Evolutionary conservation across 2,113 vertebrate genomes (phyloP).

Genomic region (Lophura nycthemera): DNA sequence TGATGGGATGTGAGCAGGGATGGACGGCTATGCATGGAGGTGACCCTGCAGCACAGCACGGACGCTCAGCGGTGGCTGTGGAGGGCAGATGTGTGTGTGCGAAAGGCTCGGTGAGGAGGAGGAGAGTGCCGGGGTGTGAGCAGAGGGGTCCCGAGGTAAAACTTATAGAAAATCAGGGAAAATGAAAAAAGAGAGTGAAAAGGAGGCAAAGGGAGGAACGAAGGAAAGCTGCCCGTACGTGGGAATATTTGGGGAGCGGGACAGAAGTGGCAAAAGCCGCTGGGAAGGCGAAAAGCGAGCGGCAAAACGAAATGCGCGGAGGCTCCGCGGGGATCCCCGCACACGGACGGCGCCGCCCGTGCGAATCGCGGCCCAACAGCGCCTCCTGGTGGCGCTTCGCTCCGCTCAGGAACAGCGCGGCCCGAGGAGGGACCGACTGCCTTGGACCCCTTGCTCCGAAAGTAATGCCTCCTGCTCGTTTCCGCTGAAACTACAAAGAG

Average conservation of each 20-base stretch:
- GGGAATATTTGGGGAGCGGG: not conserved
- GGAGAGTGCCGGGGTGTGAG: not conserved
- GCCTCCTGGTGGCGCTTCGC: not conserved
- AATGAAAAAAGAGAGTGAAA: not conserved
- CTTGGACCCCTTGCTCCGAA: too few relatives aligned
- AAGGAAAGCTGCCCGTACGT: not conserved
- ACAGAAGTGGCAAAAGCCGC: not conserved
- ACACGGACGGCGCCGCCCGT: too few relatives aligned
- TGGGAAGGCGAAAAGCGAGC: not conserved
- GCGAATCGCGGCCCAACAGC: not conserved
- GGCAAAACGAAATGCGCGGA: not conserved
- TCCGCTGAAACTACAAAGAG: too few relatives aligned
- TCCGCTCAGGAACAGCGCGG: too few relatives aligned
- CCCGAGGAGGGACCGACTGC: too few relatives aligned
- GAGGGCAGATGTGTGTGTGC: not conserved
- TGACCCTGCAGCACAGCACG: not conserved
- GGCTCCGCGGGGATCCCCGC: not conserved
- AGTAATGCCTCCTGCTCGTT: too few relatives aligned
- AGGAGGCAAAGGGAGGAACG: not conserved
- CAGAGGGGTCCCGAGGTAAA: not conserved
- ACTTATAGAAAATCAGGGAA: not conserved
- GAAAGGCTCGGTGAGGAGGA: not conserved
- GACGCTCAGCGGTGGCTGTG: not conserved
- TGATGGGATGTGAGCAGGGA: conserved; percentile 14
- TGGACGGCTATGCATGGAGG: not conserved